Conservation (phyloP, 2,888 invertebrate species). For the Hyposoter dolosus region DNA sequence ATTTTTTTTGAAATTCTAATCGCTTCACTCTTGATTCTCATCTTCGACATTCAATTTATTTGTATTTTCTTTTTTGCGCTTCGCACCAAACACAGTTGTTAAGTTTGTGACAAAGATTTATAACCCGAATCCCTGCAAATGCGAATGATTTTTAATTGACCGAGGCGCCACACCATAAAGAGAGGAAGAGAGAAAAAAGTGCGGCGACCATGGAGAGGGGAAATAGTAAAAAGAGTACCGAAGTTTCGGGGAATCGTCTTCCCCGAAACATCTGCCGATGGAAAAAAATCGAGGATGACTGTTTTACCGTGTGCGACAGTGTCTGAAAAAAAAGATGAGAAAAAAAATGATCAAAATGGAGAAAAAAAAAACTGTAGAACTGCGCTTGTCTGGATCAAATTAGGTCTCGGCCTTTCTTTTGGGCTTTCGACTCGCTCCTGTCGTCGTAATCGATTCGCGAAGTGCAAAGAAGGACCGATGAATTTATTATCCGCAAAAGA, state of each 20-base stretch:
- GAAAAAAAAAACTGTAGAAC: conserved; percentile 10
- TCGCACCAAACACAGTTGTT: conserved; percentile 2
- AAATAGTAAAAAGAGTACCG: conserved; percentile 22
- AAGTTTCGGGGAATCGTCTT: conserved; percentile 45
- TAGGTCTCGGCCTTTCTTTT: conserved; percentile 37
- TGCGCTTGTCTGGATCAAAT: conserved; percentile 52
- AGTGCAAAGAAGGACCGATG: neutral
- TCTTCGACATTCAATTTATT: neutral
- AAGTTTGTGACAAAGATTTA: conserved; percentile 3
- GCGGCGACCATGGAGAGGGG: neutral
- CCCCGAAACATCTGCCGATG: conserved; percentile 47
- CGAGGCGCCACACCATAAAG: conserved; percentile 24
- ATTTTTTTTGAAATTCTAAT: neutral
- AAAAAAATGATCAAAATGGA: conserved; percentile 11
- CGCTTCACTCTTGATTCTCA: neutral
- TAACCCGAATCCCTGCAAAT: conserved; percentile 17
- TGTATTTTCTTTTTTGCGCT: neutral
- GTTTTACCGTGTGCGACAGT: conserved; percentile 31
- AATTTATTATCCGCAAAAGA: neutral
- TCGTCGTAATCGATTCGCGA: conserved; percentile 19
- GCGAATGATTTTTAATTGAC: conserved; percentile 27
- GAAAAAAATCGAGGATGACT: conserved; percentile 31
- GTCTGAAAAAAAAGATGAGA: neutral
- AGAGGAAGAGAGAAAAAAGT: neutral
- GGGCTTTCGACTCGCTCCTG: neutral